A percentile compares a stretch with the other conserved stretches of the same genome.
These are phyloP conservation scores for Strix aluco DNA, from an alignment of 2,113 vertebrate genomes.

Conservation along the genomic window DNA sequence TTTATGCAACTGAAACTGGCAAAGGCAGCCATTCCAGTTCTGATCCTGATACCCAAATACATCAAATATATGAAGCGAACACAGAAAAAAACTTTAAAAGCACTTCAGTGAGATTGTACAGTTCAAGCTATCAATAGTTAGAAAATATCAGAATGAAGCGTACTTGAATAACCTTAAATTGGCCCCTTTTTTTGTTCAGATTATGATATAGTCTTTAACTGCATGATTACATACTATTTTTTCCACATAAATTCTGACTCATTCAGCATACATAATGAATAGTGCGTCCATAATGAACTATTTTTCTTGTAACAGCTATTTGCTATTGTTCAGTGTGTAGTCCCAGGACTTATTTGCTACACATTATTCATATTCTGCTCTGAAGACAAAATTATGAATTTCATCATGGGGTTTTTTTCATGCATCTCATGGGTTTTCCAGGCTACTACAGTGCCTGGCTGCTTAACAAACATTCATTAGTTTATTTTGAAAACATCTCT, in stretches of 20 bases:
- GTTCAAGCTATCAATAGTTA: not conserved
- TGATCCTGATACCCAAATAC: not conserved
- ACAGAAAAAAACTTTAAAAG: not conserved
- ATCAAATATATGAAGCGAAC: not conserved
- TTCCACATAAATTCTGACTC: conserved; percentile 19
- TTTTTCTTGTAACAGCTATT: conserved; percentile 23
- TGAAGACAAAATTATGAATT: conserved; percentile 13
- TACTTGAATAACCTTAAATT: not conserved
- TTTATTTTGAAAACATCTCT: conserved; percentile 25
- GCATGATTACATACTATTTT: conserved; percentile 20
- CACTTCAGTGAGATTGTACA: not conserved
- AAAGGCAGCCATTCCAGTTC: not conserved
- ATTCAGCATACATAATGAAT: conserved; percentile 10
- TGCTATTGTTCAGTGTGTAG: not conserved
- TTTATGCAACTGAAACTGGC: not conserved
- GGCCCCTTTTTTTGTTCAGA: not conserved
- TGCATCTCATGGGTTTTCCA: conserved; percentile 22
- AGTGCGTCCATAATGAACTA: not conserved
- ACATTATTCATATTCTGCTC: conserved; percentile 13
- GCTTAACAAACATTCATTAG: conserved; percentile 7
- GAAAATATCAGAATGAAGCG: not conserved
- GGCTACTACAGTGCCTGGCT: not conserved
- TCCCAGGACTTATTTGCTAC: conserved; percentile 29
- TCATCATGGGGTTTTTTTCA: conserved; percentile 5
- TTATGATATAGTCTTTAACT: conserved; percentile 26